phyloP scores from a whole-genome alignment of 2,113 vertebrate genomes.

The Notothenia coriiceps region DNA sequence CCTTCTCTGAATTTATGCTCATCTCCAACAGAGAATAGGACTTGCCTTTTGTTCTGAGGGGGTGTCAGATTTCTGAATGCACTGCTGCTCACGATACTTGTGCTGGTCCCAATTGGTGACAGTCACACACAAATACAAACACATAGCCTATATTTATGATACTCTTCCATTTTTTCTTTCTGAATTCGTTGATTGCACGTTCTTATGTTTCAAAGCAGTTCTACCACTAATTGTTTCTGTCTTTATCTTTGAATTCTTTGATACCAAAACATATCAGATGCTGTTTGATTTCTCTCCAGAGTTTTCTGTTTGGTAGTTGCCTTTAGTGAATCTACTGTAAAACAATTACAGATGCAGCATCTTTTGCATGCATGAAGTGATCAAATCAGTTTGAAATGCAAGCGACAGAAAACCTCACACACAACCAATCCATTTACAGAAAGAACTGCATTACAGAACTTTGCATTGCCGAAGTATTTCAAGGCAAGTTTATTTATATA shows the following conservation, averaged over 20 bases:
- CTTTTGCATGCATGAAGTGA: constrained; percentile 17
- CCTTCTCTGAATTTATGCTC: constrained; percentile 33
- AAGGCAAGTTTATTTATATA: no score
- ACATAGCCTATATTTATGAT: constrained; percentile 8
- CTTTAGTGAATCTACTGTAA: constrained; percentile 9
- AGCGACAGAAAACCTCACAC: constrained; percentile 17
- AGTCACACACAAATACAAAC: constrained; percentile 54
- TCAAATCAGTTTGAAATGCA: constrained; percentile 28
- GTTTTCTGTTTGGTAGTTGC: constrained; percentile 29
- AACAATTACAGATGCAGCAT: constrained; percentile 43
- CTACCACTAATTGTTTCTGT: constrained; percentile 4
- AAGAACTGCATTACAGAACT: constrained; percentile 12
- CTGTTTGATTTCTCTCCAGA: constrained; percentile 21
- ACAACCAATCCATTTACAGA: constrained; percentile 15
- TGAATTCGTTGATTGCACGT: constrained; percentile 17
- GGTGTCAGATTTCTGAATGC: constrained; percentile 65
- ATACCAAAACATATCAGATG: constrained; percentile 9
- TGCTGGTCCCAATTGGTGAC: constrained; percentile 54
- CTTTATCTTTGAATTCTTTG: constrained; percentile 4
- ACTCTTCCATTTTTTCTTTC: constrained; percentile 5
- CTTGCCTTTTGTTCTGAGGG: constrained; percentile 55
- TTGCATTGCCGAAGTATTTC: constrained; percentile 3
- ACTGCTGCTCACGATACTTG: constrained; percentile 44
- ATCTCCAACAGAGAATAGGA: constrained; percentile 42
- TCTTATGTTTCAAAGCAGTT: neutral